These are phyloP conservation scores for Picus viridis DNA, from an alignment of 2,797 vertebrate genomes.

Conservation along the genomic window DNA sequence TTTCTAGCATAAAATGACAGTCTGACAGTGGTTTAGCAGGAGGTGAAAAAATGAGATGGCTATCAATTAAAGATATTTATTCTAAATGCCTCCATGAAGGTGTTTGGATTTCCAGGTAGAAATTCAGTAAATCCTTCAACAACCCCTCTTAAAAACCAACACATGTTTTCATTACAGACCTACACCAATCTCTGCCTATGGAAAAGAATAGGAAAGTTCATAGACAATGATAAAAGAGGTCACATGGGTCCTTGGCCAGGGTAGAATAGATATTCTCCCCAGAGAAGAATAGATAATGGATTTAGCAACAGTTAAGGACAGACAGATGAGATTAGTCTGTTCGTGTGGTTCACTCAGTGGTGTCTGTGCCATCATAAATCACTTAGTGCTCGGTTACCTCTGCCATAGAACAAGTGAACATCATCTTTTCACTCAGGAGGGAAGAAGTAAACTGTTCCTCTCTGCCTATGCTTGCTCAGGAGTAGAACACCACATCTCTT, in stretches of 20 bases:
- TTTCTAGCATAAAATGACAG: background rate
- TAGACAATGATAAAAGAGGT: background rate
- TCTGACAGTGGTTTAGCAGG: background rate
- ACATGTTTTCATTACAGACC: background rate
- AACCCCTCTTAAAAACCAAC: background rate
- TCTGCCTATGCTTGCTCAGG: background rate
- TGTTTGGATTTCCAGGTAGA: background rate
- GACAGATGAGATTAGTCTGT: background rate
- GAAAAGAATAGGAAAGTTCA: background rate
- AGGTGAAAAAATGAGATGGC: background rate
- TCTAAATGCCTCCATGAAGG: background rate
- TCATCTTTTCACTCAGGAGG: background rate
- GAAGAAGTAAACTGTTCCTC: background rate
- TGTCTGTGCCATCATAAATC: background rate
- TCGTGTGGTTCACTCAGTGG: background rate
- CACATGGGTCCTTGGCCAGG: background rate
- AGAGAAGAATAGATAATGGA: background rate
- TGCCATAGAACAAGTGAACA: background rate
- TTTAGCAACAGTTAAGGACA: background rate
- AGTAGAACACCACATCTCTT: background rate
- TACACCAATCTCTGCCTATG: background rate
- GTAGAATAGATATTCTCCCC: background rate
- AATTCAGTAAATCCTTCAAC: background rate
- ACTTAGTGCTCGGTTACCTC: background rate
- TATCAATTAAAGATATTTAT: background rate